These are phyloP conservation scores for Platalea minor DNA, from an alignment of 2,797 vertebrate genomes.

Conservation along the genomic window DNA sequence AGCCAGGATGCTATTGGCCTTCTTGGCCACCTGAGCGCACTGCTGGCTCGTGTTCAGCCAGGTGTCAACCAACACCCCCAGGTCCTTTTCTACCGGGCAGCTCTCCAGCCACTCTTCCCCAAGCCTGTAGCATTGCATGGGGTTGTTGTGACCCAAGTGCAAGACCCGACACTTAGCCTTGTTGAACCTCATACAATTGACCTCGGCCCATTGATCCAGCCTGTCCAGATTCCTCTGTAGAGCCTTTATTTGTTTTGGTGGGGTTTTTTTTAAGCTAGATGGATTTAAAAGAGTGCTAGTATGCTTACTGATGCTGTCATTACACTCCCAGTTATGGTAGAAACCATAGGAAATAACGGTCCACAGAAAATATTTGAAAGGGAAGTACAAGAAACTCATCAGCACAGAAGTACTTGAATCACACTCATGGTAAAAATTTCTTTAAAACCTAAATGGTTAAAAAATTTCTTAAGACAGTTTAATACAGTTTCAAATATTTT, in stretches of 20 bases:
- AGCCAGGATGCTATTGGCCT: no score
- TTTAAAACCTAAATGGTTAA: not conserved
- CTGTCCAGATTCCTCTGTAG: no score
- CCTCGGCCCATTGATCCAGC: no score
- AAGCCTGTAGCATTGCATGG: no score
- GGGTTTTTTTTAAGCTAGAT: not conserved
- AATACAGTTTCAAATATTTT: not conserved
- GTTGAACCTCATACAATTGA: no score
- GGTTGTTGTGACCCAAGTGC: no score
- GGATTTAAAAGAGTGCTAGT: not conserved
- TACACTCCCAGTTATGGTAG: not conserved
- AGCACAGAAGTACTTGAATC: not conserved
- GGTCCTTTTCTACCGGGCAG: no score
- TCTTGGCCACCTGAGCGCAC: no score
- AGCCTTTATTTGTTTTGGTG: not conserved
- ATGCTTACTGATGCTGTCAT: not conserved
- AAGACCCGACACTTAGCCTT: no score
- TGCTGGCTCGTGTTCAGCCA: no score
- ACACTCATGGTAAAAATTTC: not conserved
- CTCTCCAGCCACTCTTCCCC: no score
- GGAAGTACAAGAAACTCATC: not conserved
- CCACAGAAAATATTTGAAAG: not conserved
- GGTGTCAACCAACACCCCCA: no score
- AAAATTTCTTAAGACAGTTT: not conserved
- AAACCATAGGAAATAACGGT: not conserved